Evolutionary conservation across 2,113 vertebrate genomes (phyloP).

Genomic region (Stigmatopora nigra): DNA sequence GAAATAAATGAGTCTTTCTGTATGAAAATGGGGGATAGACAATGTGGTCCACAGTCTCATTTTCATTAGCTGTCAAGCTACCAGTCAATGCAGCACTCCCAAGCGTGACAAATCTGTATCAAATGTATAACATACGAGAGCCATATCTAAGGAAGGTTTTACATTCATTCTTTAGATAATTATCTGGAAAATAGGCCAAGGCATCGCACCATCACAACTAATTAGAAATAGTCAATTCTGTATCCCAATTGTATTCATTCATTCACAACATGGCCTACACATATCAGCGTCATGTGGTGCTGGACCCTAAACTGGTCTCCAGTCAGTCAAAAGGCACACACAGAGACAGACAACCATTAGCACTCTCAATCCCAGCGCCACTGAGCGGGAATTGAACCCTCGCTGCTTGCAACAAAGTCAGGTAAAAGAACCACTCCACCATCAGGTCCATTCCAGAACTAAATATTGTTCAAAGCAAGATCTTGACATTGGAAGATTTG

Average conservation of each 20-base stretch:
- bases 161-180: constrained; percentile 35
- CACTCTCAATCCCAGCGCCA: too few species aligned
- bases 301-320: too few species aligned
- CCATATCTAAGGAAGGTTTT: constrained; percentile 12
- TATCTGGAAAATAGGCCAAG: constrained; percentile 14
- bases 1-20: constrained; percentile 28
- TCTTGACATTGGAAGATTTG: neutral
- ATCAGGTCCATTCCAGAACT: constrained; percentile 26
- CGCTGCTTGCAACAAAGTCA: too few species aligned
- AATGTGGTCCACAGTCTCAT: constrained; percentile 43
- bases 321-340: too few species aligned
- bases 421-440: too few species aligned
- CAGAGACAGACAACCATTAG: too few species aligned
- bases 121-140: constrained; percentile 1
- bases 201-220: constrained; percentile 34
- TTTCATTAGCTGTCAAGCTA: constrained; percentile 58
- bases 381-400: too few species aligned
- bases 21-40: constrained; percentile 33
- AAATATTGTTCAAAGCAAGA: constrained; percentile 8
- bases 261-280: too few species aligned
- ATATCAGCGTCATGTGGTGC: too few species aligned
- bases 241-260: constrained; percentile 1
- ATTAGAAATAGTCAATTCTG: constrained; percentile 51
- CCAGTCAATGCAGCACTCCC: constrained; percentile 39
- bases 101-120: constrained; percentile 39